phyloP scores from a whole-genome alignment of 2,888 invertebrate genomes.

The Odontothrips loti region DNA sequence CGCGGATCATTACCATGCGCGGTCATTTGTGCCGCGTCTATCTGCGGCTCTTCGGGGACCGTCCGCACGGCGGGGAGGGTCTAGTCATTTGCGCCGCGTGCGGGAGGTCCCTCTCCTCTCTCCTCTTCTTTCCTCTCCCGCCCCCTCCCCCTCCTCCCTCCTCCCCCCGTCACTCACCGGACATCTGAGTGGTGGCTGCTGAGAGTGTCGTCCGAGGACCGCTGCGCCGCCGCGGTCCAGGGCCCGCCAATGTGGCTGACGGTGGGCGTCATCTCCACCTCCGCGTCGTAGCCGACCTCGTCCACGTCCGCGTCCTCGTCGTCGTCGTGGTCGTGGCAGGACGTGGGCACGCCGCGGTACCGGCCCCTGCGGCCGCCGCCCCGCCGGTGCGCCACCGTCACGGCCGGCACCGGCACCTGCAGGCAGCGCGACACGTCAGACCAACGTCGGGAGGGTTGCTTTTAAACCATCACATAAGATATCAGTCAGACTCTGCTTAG shows the following conservation, averaged over 20 bases:
- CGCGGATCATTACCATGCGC: too few relatives aligned
- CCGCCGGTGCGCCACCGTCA: constrained; percentile 42
- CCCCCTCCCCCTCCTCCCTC: neutral
- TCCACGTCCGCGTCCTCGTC: constrained; percentile 61
- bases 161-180: constrained; percentile 50
- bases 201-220: constrained; percentile 34
- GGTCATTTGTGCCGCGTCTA: too few relatives aligned
- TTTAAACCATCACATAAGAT: too few relatives aligned
- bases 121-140: too few relatives aligned
- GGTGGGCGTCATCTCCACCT: constrained; percentile 42
- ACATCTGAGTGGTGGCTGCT: constrained; percentile 52
- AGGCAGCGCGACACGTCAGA: constrained; percentile 41
- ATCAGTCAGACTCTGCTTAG: too few relatives aligned
- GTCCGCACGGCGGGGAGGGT: too few relatives aligned
- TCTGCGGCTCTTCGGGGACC: too few relatives aligned
- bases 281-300: constrained; percentile 50
- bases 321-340: constrained; percentile 44
- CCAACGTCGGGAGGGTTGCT: too few relatives aligned
- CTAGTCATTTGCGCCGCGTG: too few relatives aligned
- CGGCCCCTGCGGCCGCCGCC: constrained; percentile 55
- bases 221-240: constrained; percentile 43
- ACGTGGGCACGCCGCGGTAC: constrained; percentile 65
- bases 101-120: too few relatives aligned
- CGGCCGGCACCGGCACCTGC: constrained; percentile 30
- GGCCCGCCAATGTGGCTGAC: constrained; percentile 37